Base-by-base conservation (phyloP, 2,113 vertebrate species). In the Mustela lutreola region DNA sequence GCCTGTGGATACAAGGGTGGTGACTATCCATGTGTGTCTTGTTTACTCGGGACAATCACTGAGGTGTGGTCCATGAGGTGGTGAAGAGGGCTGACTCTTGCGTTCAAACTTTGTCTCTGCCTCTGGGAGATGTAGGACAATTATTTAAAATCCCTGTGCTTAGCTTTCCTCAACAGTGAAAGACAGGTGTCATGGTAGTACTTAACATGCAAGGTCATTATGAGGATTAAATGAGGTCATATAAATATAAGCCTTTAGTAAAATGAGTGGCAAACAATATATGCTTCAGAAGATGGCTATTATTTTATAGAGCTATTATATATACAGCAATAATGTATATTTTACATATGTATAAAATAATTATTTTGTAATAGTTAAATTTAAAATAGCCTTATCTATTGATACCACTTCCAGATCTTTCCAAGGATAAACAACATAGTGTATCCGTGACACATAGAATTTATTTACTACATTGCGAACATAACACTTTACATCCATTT, bases 141-240 rank as follows among this genome's bases (percentile, higher is more conserved):
- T 63, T 62, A 60, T 15, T 92, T 28, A 90, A 53, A 78, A 31
- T 56, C 1, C 28, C 53, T 65, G 9, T 48, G 19, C 6, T 45
- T 93, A 33, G n/a, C 50, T 94, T 80, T 94, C 11, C 19, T 94
- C 33, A 24, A 36, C 18, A 16, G 28, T 45, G 60, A 83, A 94
- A 82, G 76, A 39, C 22, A 67, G 83, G 42, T 53, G 22, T 16
- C 19, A 78, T 16, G n/a, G 65, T 11, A 79, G n/a, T 42, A 42
- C 2, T 81, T 73, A 70, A 22, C 15, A 31, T 11, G 70, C 14
- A 53, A 71, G 26, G 63, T 76, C 19, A 22, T 36, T 65, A 48
- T 3, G 50, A 87, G 31, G 28, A 71, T 92, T 71, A 82, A 95
- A 88, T 95, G 85, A 94, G 92, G 88, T 81, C 50, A 94, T 28